A percentile compares a stretch with the other conserved stretches of the same genome.
These are phyloP conservation scores for Alligator sinensis DNA, from an alignment of 2,113 vertebrate species.

Conservation along the genomic window DNA sequence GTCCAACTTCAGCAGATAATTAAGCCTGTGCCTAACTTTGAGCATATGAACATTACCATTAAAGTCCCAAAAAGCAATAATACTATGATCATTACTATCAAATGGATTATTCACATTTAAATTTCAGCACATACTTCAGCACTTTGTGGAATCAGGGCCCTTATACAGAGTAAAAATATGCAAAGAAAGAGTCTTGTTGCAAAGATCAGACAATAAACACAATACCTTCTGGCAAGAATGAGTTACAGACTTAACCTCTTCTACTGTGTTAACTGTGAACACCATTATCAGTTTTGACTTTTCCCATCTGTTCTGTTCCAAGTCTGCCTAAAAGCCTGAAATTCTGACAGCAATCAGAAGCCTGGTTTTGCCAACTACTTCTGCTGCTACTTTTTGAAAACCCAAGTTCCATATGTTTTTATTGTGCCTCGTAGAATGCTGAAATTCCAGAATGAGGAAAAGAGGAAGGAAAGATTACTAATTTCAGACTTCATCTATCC, in stretches of 20 bases:
- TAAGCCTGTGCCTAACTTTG: neutral
- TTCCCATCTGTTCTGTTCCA: constrained; percentile 69
- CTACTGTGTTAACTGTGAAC: constrained; percentile 24
- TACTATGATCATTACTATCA: neutral
- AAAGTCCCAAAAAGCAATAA: neutral
- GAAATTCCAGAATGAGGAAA: constrained; percentile 22
- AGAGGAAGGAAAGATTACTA: neutral
- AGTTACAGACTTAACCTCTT: constrained; percentile 38
- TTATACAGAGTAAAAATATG: neutral
- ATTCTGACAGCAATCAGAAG: constrained; percentile 67
- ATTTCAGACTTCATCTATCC: neutral
- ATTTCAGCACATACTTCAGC: neutral
- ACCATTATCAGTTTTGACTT: constrained; percentile 70
- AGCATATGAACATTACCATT: neutral
- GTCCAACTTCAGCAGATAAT: neutral
- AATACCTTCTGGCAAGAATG: constrained; percentile 1
- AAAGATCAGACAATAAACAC: neutral
- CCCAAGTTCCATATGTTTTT: constrained; percentile 63
- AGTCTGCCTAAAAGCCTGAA: constrained; percentile 61
- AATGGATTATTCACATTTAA: neutral
- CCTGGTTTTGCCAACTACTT: constrained; percentile 55
- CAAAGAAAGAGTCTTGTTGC: neutral
- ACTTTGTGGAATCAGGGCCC: neutral
- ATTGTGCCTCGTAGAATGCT: constrained; percentile 44
- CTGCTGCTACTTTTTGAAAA: constrained; percentile 15